Evolutionary conservation across 2,888 invertebrate genomes (phyloP).

Genomic region (Corbicula japonica): DNA sequence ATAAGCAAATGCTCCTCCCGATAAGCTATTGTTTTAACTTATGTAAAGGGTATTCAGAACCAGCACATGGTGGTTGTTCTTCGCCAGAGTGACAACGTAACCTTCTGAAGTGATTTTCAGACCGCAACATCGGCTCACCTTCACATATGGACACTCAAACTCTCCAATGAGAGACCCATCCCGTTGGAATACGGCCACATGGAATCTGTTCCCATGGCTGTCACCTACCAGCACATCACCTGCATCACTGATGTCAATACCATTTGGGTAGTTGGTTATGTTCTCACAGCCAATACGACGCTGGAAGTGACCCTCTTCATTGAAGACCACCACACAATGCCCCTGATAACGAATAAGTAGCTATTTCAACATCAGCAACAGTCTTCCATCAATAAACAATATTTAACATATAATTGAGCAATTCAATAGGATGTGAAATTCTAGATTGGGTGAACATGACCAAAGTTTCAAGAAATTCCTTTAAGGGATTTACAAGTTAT

Average conservation of each 20-base stretch:
- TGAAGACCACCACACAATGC: conserved; percentile 96
- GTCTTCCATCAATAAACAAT: no score
- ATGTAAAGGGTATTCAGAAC: conserved; percentile 90
- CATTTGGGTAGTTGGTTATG: conserved; percentile 98
- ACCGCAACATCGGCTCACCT: conserved; percentile 99
- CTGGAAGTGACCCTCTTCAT: conserved; percentile 95
- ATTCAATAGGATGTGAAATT: no score
- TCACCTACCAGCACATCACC: conserved; percentile 98
- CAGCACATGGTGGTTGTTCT: conserved; percentile 99
- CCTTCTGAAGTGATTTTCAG: conserved; percentile 98
- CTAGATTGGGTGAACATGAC: no score
- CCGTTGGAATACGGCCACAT: conserved; percentile 97
- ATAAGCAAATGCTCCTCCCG: not conserved
- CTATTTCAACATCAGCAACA: no score
- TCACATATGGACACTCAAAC: conserved; percentile 98
- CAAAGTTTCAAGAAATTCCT: no score
- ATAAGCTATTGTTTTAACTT: conserved; percentile 64
- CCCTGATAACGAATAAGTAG: no score
- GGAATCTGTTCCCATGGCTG: conserved; percentile 98
- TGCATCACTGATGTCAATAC: conserved; percentile 98
- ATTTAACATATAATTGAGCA: no score
- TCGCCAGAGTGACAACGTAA: conserved; percentile 95
- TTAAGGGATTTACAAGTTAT: no score
- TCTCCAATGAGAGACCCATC: conserved; percentile 91
- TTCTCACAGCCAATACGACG: conserved; percentile 98